These are phyloP conservation scores for Argyrosomus regius DNA, from an alignment of 2,797 vertebrate species.

Conservation along the genomic window DNA sequence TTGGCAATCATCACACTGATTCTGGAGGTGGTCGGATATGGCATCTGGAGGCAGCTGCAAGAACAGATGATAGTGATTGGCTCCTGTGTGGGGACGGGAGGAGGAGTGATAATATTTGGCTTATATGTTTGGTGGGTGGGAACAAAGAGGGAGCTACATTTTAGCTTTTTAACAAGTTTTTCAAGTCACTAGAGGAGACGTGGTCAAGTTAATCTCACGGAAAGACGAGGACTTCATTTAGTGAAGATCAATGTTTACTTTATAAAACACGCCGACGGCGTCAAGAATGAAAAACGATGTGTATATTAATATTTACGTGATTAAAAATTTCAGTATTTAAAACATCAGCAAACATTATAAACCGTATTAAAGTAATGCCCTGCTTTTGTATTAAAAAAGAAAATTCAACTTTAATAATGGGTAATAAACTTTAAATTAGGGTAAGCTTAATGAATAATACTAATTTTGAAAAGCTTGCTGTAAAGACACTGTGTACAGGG, in stretches of 20 bases:
- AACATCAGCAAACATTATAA: too few relatives aligned
- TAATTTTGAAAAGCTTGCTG: too few relatives aligned
- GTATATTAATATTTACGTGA: too few relatives aligned
- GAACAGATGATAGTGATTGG: constrained; percentile 44
- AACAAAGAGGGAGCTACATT: background rate
- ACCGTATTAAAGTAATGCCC: too few relatives aligned
- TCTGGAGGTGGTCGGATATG: constrained; percentile 26
- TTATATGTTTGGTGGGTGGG: background rate
- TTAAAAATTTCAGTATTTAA: too few relatives aligned
- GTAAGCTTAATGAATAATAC: too few relatives aligned
- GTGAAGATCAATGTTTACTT: background rate
- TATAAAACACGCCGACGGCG: background rate
- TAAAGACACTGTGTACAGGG: too few relatives aligned
- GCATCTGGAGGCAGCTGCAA: constrained; percentile 41
- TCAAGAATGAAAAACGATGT: background rate
- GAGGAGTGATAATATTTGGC: background rate
- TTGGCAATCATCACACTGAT: constrained; percentile 33
- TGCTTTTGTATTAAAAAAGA: too few relatives aligned
- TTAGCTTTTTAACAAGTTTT: background rate
- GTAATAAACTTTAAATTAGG: too few relatives aligned
- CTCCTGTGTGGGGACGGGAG: background rate
- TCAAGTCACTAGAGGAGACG: background rate
- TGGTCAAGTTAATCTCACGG: background rate
- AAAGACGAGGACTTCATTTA: background rate
- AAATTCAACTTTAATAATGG: too few relatives aligned